Percentiles rank a stretch among this genome's conserved stretches.
Evolutionary conservation across 2,797 vertebrate species (phyloP).

Genomic region (Clarias fuscus): DNA sequence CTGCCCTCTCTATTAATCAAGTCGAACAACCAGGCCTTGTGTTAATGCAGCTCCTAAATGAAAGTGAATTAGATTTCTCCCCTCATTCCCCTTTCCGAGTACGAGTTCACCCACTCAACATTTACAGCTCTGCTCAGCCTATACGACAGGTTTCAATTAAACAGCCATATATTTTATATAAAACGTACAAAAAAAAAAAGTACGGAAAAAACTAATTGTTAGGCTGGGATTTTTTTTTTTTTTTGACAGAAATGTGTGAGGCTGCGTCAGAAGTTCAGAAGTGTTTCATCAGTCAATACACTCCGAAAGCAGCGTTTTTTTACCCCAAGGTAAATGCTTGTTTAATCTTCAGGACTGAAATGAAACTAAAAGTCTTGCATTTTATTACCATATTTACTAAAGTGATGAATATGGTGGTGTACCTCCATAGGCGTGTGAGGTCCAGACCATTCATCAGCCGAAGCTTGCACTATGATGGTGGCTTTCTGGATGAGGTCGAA

Average conservation of each 20-base stretch:
- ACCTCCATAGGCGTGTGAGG: slow-evolving; percentile 58
- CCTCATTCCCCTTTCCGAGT: slow-evolving; percentile 38
- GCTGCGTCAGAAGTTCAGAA: slow-evolving; percentile 10
- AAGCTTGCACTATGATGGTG: slow-evolving; percentile 62
- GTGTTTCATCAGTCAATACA: slow-evolving; percentile 29
- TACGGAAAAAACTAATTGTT: background rate
- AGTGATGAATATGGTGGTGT: slow-evolving; percentile 33
- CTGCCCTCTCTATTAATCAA: slow-evolving; percentile 46
- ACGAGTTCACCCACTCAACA: slow-evolving; percentile 19
- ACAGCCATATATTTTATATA: slow-evolving; percentile 26
- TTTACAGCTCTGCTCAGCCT: background rate
- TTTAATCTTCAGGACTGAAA: slow-evolving; percentile 21
- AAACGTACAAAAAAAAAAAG: background rate
- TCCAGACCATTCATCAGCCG: slow-evolving; percentile 54
- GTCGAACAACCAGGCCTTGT: slow-evolving; percentile 26
- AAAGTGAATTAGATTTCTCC: slow-evolving; percentile 47
- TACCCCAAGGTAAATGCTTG: slow-evolving; percentile 18
- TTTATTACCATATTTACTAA: slow-evolving; percentile 1
- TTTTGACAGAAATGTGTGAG: background rate
- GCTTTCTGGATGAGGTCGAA: slow-evolving; percentile 83
- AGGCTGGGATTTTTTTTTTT: background rate
- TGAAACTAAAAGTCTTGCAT: background rate
- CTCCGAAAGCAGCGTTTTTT: background rate
- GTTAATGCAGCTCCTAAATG: slow-evolving; percentile 50
- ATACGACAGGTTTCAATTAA: slow-evolving; percentile 14